Conservation (phyloP, 2,797 vertebrate species). For the Enteromius viviparus region DNA sequence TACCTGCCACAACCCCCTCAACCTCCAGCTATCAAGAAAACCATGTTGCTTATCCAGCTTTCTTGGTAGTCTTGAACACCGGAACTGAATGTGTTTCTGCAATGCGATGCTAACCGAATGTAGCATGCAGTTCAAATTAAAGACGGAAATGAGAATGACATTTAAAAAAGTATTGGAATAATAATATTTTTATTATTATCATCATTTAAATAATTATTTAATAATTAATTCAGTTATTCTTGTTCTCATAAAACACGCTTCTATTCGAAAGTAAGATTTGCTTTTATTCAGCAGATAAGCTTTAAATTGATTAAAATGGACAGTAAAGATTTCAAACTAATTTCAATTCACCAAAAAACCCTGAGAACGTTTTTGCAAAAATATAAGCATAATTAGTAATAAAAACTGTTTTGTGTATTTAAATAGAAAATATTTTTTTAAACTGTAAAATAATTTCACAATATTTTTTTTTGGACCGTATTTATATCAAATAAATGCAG, state of each 20-base stretch:
- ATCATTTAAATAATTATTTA: no score
- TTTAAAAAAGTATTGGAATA: no score
- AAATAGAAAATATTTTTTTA: no score
- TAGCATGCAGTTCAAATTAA: not conserved
- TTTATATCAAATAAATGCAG: not conserved
- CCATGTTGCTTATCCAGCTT: not conserved
- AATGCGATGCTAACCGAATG: not conserved
- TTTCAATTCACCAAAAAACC: not conserved
- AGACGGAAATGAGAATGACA: not conserved
- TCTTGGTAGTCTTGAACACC: not conserved
- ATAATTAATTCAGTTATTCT: not conserved
- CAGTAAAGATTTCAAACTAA: not conserved
- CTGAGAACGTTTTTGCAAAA: not conserved
- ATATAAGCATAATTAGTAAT: not conserved
- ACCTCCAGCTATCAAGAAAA: constrained; percentile 13
- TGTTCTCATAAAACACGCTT: not conserved
- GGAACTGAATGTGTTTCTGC: not conserved
- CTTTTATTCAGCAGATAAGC: not conserved
- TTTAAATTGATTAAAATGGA: not conserved
- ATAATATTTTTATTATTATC: no score
- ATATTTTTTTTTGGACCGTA: no score
- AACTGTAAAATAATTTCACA: no score
- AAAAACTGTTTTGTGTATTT: not conserved
- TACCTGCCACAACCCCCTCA: constrained; percentile 26
- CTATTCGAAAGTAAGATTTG: not conserved